These are phyloP conservation scores for Maconellicoccus hirsutus DNA, from an alignment of 1,140 invertebrate species.

Conservation along the genomic window DNA sequence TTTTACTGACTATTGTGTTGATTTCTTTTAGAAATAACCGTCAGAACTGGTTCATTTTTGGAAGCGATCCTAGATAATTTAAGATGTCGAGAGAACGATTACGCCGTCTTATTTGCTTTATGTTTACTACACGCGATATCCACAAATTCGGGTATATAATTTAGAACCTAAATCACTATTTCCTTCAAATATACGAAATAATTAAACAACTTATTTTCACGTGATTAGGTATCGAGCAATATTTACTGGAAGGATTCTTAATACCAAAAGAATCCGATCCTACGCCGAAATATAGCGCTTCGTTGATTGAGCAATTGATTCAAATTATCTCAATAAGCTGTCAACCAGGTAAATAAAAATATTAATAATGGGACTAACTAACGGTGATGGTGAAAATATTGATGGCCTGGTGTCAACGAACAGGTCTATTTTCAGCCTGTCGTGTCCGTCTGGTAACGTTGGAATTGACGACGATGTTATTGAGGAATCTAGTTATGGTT, in stretches of 20 bases:
- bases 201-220: conserved; percentile 29
- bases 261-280: conserved; percentile 38
- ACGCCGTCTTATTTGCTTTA: conserved; percentile 66
- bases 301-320: conserved; percentile 64
- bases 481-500: conserved; percentile 48
- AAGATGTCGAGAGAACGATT: conserved; percentile 65
- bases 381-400: background rate
- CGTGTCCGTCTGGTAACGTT: conserved; percentile 85
- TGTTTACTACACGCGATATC: conserved; percentile 87
- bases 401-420: conserved; percentile 23
- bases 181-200: too few relatives aligned
- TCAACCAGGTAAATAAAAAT: conserved; percentile 56
- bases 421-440: conserved; percentile 40
- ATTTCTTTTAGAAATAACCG: background rate
- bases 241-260: conserved; percentile 56
- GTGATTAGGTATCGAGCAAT: conserved; percentile 63
- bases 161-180: too few relatives aligned
- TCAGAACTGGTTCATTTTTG: conserved; percentile 50
- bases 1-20: too few relatives aligned
- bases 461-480: conserved; percentile 69
- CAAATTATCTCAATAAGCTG: conserved; percentile 67
- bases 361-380: conserved; percentile 10
- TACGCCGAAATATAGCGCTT: conserved; percentile 48
- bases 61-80: conserved; percentile 75
- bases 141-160: conserved; percentile 78